A percentile compares a stretch with the other conserved stretches of the same genome.
Conservation (phyloP, 2,113 vertebrate species). For the Cyanoderma ruficeps region DNA sequence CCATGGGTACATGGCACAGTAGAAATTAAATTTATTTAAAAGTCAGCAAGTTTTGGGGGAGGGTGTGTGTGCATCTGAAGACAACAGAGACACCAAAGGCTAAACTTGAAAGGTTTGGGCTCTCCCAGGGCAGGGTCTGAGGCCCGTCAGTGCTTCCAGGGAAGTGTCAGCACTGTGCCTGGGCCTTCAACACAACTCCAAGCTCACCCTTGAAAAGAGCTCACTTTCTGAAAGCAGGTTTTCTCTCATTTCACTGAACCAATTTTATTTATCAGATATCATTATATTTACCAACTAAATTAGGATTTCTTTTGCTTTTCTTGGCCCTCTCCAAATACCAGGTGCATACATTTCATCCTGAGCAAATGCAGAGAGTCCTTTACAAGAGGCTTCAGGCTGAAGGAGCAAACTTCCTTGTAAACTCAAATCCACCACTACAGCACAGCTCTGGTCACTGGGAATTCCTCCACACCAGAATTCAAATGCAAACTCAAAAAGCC, state of each 20-base stretch:
- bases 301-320: not conserved
- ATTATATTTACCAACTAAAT: not conserved
- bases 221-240: not conserved
- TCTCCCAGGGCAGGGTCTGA: not conserved
- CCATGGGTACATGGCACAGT: accelerated
- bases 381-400: not conserved
- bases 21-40: not conserved
- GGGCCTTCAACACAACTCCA: not conserved
- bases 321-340: not conserved
- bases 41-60: not conserved
- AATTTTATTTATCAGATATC: not conserved
- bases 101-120: not conserved
- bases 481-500: not conserved
- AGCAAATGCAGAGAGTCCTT: not conserved
- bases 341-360: not conserved
- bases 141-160: not conserved
- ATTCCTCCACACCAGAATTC: not conserved
- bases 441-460: not conserved
- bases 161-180: not conserved
- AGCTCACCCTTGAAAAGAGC: not conserved
- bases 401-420: not conserved
- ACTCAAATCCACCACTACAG: not conserved
- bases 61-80: too few species aligned
- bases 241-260: not conserved
- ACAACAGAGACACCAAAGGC: not conserved